Evolutionary conservation across 2,113 vertebrate genomes (phyloP).

Genomic region (Ceratotherium simum): DNA sequence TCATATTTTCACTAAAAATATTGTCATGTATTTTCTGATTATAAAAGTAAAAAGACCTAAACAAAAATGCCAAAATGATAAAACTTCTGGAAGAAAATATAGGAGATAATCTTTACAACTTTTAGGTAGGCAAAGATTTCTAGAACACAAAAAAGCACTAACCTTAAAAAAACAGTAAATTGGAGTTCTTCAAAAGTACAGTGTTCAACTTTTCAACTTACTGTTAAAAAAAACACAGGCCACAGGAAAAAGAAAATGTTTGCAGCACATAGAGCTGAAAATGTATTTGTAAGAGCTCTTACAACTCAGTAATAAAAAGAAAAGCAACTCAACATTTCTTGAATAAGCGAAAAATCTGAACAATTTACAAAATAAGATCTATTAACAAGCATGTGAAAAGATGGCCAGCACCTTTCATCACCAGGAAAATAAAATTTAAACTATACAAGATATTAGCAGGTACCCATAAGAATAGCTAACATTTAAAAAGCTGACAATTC

Average conservation of each 20-base stretch:
- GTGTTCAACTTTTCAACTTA: background rate
- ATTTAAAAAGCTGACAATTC: background rate
- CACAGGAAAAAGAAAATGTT: background rate
- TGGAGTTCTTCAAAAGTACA: background rate
- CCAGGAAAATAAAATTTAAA: background rate
- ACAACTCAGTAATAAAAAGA: background rate
- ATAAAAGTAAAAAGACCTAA: background rate
- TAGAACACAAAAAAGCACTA: background rate
- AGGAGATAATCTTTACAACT: background rate
- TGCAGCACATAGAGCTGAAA: background rate
- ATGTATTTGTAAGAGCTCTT: background rate
- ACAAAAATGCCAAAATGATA: conserved; percentile 37
- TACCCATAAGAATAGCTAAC: background rate
- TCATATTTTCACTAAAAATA: background rate
- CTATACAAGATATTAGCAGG: background rate
- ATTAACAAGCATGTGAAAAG: background rate
- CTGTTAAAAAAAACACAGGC: background rate
- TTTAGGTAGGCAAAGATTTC: background rate
- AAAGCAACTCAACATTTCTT: background rate
- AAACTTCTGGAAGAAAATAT: background rate
- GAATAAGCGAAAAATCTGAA: background rate
- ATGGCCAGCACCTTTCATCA: background rate
- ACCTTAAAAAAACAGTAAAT: background rate
- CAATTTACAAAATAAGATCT: background rate
- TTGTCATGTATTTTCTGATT: background rate